A percentile compares a stretch with the other conserved stretches of the same genome.
Evolutionary conservation across 2,888 invertebrate species (phyloP).

Genomic region (Cheiracanthium punctorium): DNA sequence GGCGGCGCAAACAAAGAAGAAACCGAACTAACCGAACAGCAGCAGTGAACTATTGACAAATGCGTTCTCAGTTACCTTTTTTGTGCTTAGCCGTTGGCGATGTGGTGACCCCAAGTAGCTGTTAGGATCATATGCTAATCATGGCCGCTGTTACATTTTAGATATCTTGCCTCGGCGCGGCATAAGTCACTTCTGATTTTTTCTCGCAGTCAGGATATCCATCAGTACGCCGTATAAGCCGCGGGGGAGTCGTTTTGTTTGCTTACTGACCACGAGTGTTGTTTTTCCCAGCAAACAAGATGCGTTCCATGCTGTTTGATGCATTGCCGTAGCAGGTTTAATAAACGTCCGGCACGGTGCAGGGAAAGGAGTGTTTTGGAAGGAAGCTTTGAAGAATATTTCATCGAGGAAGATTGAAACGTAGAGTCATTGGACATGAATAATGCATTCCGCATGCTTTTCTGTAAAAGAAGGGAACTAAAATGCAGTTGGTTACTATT

Average conservation of each 20-base stretch:
- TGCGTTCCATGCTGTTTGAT: not conserved
- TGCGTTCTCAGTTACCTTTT: constrained; percentile 18
- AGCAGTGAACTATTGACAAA: constrained; percentile 50
- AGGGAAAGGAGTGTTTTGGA: not conserved
- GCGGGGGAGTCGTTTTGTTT: not conserved
- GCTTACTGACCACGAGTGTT: not conserved
- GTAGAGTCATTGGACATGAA: no score
- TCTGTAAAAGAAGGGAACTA: no score
- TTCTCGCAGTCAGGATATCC: constrained; percentile 37
- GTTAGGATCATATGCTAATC: constrained; percentile 40
- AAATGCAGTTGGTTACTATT: no score
- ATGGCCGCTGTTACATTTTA: constrained; percentile 25
- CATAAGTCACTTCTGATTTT: constrained; percentile 52
- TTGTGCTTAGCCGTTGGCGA: constrained; percentile 16
- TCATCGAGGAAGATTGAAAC: not conserved
- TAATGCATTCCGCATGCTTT: no score
- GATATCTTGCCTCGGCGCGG: constrained; percentile 2
- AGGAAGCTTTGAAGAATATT: not conserved
- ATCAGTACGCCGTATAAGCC: constrained; percentile 20
- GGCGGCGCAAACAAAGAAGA: no score
- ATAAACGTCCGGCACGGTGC: not conserved
- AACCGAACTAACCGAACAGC: not conserved
- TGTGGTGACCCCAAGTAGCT: constrained; percentile 29
- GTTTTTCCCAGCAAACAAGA: not conserved
- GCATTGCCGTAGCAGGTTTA: not conserved